phyloP scores from a whole-genome alignment of 2,888 invertebrate genomes.

The Dolichopus griseipennis region DNA sequence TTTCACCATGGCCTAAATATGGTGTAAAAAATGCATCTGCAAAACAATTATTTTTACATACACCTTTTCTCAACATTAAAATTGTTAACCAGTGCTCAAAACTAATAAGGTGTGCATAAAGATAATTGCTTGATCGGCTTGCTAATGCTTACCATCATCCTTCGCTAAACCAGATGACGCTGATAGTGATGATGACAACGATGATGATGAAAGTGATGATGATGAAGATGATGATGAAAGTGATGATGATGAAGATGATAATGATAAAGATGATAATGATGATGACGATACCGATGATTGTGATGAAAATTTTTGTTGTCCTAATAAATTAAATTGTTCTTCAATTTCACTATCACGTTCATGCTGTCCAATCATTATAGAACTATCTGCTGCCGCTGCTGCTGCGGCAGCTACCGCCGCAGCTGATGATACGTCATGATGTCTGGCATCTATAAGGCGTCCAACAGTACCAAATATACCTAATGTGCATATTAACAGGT shows the following conservation, averaged over 20 bases:
- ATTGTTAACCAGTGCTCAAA: background rate
- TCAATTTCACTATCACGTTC: slow-evolving; percentile 13
- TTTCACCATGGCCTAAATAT: slow-evolving; percentile 50
- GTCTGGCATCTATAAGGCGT: slow-evolving; percentile 20
- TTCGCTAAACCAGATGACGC: slow-evolving; percentile 17
- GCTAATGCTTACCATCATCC: slow-evolving; percentile 18
- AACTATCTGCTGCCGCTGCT: slow-evolving; percentile 6
- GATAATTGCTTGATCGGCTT: background rate
- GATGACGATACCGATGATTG: slow-evolving; percentile 15
- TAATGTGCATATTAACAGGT: slow-evolving; percentile 22
- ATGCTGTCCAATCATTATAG: background rate
- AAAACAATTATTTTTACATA: slow-evolving; percentile 13
- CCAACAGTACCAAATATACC: slow-evolving; percentile 22
- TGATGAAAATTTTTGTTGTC: slow-evolving; percentile 15
- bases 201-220: slow-evolving; percentile 14
- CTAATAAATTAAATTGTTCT: slow-evolving; percentile 16
- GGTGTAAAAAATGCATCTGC: slow-evolving; percentile 36
- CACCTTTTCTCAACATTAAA: background rate
- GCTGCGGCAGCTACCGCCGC: slow-evolving; percentile 5
- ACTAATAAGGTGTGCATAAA: slow-evolving; percentile 5
- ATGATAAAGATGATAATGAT: slow-evolving; percentile 8
- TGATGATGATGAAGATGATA: slow-evolving; percentile 10
- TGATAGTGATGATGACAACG: slow-evolving; percentile 13
- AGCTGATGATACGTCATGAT: slow-evolving; percentile 18
- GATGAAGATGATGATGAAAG: slow-evolving; percentile 9